Conservation (phyloP, 2,797 vertebrate species). For the Gila robusta region DNA sequence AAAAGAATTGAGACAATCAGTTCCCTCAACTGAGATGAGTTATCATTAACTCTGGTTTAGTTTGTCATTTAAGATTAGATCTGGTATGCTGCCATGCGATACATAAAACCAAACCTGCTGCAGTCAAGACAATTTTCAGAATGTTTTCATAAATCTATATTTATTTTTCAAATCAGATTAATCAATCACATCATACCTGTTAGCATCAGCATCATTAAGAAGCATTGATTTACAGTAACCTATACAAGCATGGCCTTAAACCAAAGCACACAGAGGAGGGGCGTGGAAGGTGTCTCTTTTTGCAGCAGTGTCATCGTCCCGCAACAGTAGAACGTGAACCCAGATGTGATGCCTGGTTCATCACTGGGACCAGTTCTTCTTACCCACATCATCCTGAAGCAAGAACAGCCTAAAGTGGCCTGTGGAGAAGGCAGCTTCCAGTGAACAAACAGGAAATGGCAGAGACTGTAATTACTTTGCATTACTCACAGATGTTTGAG, state of each 20-base stretch:
- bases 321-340: slow-evolving; percentile 27
- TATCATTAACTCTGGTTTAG: neutral
- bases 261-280: slow-evolving; percentile 59
- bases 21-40: neutral
- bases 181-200: slow-evolving; percentile 69
- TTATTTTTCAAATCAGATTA: slow-evolving; percentile 68
- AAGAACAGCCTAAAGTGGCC: slow-evolving; percentile 26
- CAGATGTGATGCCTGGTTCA: slow-evolving; percentile 44
- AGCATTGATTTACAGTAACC: slow-evolving; percentile 67
- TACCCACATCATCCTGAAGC: slow-evolving; percentile 38
- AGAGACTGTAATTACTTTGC: slow-evolving; percentile 56
- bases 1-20: neutral
- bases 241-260: slow-evolving; percentile 66
- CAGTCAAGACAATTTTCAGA: slow-evolving; percentile 30
- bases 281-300: slow-evolving; percentile 36
- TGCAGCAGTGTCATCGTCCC: slow-evolving; percentile 30
- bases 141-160: slow-evolving; percentile 67
- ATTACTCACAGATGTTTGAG: slow-evolving; percentile 66
- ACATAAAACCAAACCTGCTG: slow-evolving; percentile 13
- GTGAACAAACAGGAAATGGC: slow-evolving; percentile 66
- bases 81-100: slow-evolving; percentile 3
- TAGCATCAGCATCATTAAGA: slow-evolving; percentile 67
- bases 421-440: slow-evolving; percentile 57
- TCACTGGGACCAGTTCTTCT: slow-evolving; percentile 29
- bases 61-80: neutral